Conservation (phyloP, 1,140 invertebrate genomes). For the Diuraphis noxia region DNA sequence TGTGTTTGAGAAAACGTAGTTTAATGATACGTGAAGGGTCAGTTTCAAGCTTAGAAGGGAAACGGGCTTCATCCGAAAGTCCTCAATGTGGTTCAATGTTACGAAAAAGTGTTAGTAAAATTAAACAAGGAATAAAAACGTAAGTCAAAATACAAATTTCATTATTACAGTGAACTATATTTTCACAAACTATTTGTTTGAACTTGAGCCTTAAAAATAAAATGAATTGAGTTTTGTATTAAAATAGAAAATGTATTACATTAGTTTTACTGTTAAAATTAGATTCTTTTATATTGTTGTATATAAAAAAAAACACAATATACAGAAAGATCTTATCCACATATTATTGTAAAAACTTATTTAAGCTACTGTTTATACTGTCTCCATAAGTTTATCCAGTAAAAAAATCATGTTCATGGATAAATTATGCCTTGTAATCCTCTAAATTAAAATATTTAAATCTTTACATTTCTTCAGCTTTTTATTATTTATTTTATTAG, state of each 20-base stretch:
- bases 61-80: conserved; percentile 66
- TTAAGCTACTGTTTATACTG: too few species aligned
- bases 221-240: background rate
- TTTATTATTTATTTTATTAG: conserved; percentile 11
- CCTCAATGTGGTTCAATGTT: conserved; percentile 75
- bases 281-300: too few species aligned
- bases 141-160: conserved; percentile 57
- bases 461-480: background rate
- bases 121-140: conserved; percentile 86
- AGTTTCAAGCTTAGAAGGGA: conserved; percentile 44
- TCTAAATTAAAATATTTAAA: background rate
- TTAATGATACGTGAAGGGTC: conserved; percentile 52
- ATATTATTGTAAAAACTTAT: too few species aligned
- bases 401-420: too few species aligned
- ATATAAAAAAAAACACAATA: too few species aligned
- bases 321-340: too few species aligned
- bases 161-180: too few species aligned
- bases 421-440: background rate
- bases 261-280: background rate
- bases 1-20: conserved; percentile 51
- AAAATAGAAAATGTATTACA: background rate
- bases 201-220: background rate
- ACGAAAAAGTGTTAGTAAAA: conserved; percentile 80
- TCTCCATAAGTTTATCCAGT: too few species aligned
- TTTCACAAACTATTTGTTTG: background rate